Percentiles rank a stretch among this genome's conserved stretches.
Evolutionary conservation across 2,113 vertebrate genomes (phyloP).

Genomic region (Archilochus colubris): DNA sequence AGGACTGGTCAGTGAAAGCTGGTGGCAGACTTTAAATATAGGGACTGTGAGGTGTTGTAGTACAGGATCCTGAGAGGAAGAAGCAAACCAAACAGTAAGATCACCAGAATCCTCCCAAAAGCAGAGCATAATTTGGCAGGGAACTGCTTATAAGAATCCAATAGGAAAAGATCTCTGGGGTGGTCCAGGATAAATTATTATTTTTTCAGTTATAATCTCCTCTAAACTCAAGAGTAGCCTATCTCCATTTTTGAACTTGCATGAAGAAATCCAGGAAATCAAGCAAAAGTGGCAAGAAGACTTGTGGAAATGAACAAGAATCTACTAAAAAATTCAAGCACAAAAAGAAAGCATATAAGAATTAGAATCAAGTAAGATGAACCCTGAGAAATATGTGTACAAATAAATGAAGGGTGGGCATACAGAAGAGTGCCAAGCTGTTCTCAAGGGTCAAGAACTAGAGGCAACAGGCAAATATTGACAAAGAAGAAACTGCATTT

Average conservation of each 20-base stretch:
- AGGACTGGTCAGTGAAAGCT: not conserved
- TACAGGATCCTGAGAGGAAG: not conserved
- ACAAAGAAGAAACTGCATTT: no score
- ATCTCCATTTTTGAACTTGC: not conserved
- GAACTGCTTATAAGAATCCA: not conserved
- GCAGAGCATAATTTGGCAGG: not conserved
- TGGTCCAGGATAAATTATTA: not conserved
- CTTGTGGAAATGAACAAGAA: not conserved
- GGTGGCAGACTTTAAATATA: not conserved
- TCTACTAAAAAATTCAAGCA: not conserved
- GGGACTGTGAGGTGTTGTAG: not conserved
- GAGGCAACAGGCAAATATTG: no score
- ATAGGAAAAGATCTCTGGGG: not conserved
- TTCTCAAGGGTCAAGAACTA: no score
- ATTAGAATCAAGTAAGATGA: not conserved
- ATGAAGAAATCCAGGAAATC: not conserved
- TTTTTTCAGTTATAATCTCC: rapidly evolving
- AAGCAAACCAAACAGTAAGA: not conserved
- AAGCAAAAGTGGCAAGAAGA: not conserved
- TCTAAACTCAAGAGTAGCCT: not conserved
- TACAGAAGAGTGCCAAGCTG: no score
- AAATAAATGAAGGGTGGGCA: not conserved
- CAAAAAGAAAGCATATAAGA: not conserved
- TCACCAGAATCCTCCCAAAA: not conserved
- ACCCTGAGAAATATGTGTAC: not conserved